These are phyloP conservation scores for Caenorhabditis afra DNA, from an alignment of 2,888 invertebrate genomes.

Conservation along the genomic window DNA sequence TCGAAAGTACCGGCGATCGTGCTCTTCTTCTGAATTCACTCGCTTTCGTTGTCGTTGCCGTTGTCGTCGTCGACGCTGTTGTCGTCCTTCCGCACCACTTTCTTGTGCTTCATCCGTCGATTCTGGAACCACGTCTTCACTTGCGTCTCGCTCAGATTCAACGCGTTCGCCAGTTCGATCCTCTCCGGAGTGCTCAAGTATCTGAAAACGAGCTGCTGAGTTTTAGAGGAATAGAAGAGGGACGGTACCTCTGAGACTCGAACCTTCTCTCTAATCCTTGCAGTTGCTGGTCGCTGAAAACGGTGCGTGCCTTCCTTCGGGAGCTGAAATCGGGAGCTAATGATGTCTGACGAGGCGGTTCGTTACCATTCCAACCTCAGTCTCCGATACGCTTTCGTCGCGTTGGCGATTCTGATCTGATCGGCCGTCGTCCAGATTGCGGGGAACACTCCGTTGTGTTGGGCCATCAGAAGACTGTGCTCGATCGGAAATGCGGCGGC, in stretches of 20 bases:
- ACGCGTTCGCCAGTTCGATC: conserved; percentile 75
- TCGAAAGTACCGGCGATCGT: neutral
- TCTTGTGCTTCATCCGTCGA: conserved; percentile 96
- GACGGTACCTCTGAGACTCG: conserved; percentile 70
- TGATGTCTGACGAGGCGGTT: neutral
- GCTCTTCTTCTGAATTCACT: conserved; percentile 7
- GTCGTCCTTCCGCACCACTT: conserved; percentile 84
- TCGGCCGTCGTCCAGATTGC: conserved; percentile 68
- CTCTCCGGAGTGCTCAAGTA: conserved; percentile 79
- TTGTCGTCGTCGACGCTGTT: conserved; percentile 49
- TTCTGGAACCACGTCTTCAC: conserved; percentile 94
- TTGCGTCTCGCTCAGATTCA: conserved; percentile 84
- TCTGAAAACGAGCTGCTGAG: conserved; percentile 29
- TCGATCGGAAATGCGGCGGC: conserved; percentile 55
- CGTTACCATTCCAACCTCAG: conserved; percentile 50
- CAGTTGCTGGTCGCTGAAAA: conserved; percentile 84
- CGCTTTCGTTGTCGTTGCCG: conserved; percentile 55
- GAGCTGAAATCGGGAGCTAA: conserved; percentile 21
- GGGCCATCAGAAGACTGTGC: conserved; percentile 64
- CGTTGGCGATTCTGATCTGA: conserved; percentile 72
- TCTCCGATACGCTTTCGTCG: conserved; percentile 90
- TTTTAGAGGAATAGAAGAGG: neutral
- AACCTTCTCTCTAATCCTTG: conserved; percentile 78
- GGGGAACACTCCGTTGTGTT: conserved; percentile 64
- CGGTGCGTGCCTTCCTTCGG: conserved; percentile 89